These are phyloP conservation scores for Prionailurus viverrinus DNA, from an alignment of 2,113 vertebrate species.

Conservation along the genomic window DNA sequence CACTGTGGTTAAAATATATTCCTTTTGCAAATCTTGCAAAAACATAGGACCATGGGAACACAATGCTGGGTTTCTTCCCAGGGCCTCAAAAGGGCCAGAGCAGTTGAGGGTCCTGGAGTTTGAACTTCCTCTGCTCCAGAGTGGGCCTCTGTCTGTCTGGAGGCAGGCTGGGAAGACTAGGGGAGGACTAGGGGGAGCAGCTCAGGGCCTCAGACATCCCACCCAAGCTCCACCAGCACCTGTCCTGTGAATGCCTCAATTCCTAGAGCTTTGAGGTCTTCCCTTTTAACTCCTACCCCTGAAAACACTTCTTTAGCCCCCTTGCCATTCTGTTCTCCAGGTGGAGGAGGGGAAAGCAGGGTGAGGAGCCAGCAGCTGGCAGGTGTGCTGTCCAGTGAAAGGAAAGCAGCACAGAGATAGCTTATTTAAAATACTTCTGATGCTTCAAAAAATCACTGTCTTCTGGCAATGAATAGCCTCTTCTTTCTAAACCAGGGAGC, in stretches of 20 bases:
- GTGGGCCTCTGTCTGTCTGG: background rate
- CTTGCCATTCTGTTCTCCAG: background rate
- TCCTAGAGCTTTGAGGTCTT: background rate
- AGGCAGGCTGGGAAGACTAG: background rate
- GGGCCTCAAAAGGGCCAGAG: background rate
- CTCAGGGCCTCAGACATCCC: background rate
- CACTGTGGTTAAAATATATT: constrained; percentile 24
- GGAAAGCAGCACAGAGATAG: background rate
- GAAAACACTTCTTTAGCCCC: background rate
- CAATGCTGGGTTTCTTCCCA: constrained; percentile 53
- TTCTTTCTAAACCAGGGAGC: background rate
- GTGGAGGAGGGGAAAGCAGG: too few relatives aligned
- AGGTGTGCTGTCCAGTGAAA: constrained; percentile 51
- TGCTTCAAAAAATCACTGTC: background rate
- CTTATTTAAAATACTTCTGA: constrained; percentile 40
- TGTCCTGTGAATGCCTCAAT: background rate
- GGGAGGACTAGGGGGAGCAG: background rate
- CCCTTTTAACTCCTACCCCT: background rate
- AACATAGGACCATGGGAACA: constrained; percentile 63
- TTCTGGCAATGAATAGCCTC: constrained; percentile 50
- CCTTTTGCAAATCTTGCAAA: constrained; percentile 57
- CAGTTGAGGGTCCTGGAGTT: background rate
- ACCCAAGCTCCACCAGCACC: too few relatives aligned
- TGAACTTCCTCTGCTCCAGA: background rate
- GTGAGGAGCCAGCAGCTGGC: background rate